These are phyloP conservation scores for Furcula furcula DNA, from an alignment of 2,888 invertebrate genomes.

Conservation along the genomic window DNA sequence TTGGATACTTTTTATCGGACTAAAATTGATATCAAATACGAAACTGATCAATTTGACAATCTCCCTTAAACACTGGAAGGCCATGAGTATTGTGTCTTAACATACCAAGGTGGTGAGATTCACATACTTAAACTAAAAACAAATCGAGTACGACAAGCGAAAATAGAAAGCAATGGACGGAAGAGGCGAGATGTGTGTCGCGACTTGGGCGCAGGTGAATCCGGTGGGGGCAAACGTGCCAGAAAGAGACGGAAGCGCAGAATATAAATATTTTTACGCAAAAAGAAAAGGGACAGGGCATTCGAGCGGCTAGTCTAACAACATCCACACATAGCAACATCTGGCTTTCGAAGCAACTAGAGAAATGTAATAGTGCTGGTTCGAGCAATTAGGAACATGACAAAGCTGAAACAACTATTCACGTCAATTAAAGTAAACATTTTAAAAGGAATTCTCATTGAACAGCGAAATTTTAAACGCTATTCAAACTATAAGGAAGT, in stretches of 20 bases:
- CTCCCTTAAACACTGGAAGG: too few relatives aligned
- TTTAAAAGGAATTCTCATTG: slow-evolving; percentile 6
- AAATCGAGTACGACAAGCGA: slow-evolving; percentile 65
- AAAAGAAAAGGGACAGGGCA: slow-evolving; percentile 63
- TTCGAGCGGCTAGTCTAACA: slow-evolving; percentile 50
- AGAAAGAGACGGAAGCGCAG: slow-evolving; percentile 49
- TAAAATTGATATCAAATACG: too few relatives aligned
- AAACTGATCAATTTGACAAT: too few relatives aligned
- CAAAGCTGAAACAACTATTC: slow-evolving; percentile 28
- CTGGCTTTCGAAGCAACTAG: slow-evolving; percentile 65
- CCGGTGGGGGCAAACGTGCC: slow-evolving; percentile 43
- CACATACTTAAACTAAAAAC: slow-evolving; percentile 45
- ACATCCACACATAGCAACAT: slow-evolving; percentile 59
- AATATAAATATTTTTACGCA: slow-evolving; percentile 50
- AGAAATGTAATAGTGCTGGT: slow-evolving; percentile 56
- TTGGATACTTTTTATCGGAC: too few relatives aligned
- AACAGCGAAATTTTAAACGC: slow-evolving; percentile 6
- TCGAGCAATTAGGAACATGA: slow-evolving; percentile 53
- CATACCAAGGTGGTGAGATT: slow-evolving; percentile 36
- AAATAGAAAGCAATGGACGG: slow-evolving; percentile 79
- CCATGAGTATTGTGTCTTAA: too few relatives aligned
- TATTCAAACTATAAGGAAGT: not conserved
- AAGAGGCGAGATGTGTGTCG: slow-evolving; percentile 73
- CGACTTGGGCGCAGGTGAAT: slow-evolving; percentile 66
- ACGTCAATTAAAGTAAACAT: not conserved